Base-by-base conservation (phyloP, 2,888 invertebrate genomes). In the Lordiphosa andalusiaca region DNA sequence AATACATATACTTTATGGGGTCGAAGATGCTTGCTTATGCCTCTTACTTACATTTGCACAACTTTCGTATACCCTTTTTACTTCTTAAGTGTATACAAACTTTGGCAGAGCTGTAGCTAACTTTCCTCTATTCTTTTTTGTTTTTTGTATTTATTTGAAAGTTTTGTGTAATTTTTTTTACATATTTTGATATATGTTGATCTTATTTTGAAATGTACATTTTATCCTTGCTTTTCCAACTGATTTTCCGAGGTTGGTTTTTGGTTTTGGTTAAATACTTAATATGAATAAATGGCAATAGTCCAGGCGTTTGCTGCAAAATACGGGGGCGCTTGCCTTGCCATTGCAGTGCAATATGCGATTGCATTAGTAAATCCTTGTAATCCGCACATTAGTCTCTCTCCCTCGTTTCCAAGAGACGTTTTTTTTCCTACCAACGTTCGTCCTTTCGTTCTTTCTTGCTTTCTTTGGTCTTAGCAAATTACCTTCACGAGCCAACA, bases 301-400 rank as follows among this genome's bases (percentile, higher is more conserved):
- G 30, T 30, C 30, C 38, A 51, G 44, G 62, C 61, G 39, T 52
- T 44, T n/a, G 41, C 23, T 7, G 19, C 40, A 19, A 10, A 12
- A n/a, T 4, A 41, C 21, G 37, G 13, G 58, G 37, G 19, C 44
- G 25, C 12, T 40, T 25, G 47, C n/a, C 16, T 16, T 16, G 16
- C 16, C 50, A 55, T 51, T 30, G 61, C 55, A 55, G 37, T 57
- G 80, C 76, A 61, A 61, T 61, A 72, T 78, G 80, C 81, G 85
- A 77, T 84, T 81, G 84, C 80, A 84, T 73, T 73, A 70, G 76
- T 84, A 86, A 87, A 78, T 86, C 85, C 76, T 73, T 77, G 80
- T 87, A 87, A 87, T 84, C 85, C 84, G 57, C 75, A 80, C 84
- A 87, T 87, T 86, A 86, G 84, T 86, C 85, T 87, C 73, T 67